phyloP scores from a whole-genome alignment of 2,888 invertebrate genomes.

The Drosophila phalerata region DNA sequence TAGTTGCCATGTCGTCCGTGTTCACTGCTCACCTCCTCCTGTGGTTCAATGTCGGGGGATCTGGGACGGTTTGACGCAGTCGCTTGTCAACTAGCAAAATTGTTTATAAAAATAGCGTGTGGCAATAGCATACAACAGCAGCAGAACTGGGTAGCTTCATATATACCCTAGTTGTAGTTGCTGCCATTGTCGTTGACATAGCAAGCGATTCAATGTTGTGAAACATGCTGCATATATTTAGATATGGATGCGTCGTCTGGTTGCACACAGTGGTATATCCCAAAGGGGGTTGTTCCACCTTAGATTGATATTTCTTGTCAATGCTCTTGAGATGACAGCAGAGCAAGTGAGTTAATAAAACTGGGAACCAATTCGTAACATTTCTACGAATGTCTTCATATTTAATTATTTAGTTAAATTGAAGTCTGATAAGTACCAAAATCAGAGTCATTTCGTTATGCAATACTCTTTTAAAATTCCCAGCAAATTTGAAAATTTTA shows the following conservation, averaged over 20 bases:
- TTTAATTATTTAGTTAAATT: too few species aligned
- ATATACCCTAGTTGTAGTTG: conserved; percentile 39
- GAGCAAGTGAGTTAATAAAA: not conserved
- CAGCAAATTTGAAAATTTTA: too few species aligned
- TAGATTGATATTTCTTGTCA: conserved; percentile 48
- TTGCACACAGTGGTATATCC: conserved; percentile 52
- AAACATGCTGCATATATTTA: conserved; percentile 75
- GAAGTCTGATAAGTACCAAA: too few species aligned
- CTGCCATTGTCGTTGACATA: conserved; percentile 36
- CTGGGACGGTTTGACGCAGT: conserved; percentile 52
- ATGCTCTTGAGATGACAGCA: conserved; percentile 35
- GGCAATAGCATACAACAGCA: conserved; percentile 69
- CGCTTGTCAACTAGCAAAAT: conserved; percentile 77
- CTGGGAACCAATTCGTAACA: not conserved
- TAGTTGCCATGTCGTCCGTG: conserved; percentile 69
- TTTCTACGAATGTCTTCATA: not conserved
- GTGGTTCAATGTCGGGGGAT: conserved; percentile 63
- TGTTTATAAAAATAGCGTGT: conserved; percentile 78
- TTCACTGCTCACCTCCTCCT: conserved; percentile 40
- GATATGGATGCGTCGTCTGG: conserved; percentile 67
- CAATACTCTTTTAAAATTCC: too few species aligned
- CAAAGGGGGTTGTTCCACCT: conserved; percentile 35
- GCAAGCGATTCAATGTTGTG: conserved; percentile 54
- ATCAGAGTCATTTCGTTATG: too few species aligned
- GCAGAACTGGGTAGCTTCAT: conserved; percentile 25